Evolutionary conservation across 1,140 invertebrate genomes (phyloP).

Genomic region (Drosophila ercepeae): DNA sequence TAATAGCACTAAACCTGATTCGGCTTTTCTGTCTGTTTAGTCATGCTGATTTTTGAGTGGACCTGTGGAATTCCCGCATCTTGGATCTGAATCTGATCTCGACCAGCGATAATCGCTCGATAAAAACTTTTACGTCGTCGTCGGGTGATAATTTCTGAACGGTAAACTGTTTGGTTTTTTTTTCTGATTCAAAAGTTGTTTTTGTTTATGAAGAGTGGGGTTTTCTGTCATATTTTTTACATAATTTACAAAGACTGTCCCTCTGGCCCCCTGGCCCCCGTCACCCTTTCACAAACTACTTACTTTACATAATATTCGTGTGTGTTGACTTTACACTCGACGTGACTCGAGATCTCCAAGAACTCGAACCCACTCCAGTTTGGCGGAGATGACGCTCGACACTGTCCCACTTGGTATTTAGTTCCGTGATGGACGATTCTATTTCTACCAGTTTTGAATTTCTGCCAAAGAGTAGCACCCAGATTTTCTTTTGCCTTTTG

Average conservation of each 20-base stretch:
- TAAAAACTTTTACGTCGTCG: slow-evolving; percentile 68
- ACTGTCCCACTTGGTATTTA: slow-evolving; percentile 51
- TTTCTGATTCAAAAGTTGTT: slow-evolving; percentile 5
- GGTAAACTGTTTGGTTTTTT: slow-evolving; percentile 36
- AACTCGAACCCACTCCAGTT: slow-evolving; percentile 56
- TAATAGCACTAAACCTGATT: slow-evolving; percentile 47
- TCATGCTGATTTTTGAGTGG: slow-evolving; percentile 73
- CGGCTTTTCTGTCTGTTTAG: slow-evolving; percentile 60
- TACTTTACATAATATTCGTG: slow-evolving; percentile 59
- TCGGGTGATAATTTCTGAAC: slow-evolving; percentile 53
- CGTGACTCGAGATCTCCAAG: slow-evolving; percentile 16
- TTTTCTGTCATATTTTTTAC: slow-evolving; percentile 40
- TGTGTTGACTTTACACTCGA: slow-evolving; percentile 61
- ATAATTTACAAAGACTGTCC: slow-evolving; percentile 36
- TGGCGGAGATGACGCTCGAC: slow-evolving; percentile 53
- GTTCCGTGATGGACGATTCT: slow-evolving; percentile 71
- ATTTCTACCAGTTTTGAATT: slow-evolving; percentile 55
- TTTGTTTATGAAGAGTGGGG: neutral
- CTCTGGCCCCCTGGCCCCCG: neutral
- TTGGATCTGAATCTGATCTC: slow-evolving; percentile 34
- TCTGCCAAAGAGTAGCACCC: slow-evolving; percentile 15
- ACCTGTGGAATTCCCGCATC: slow-evolving; percentile 68
- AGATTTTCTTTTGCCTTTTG: slow-evolving; percentile 55
- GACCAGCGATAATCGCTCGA: slow-evolving; percentile 53
- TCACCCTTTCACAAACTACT: slow-evolving; percentile 13